Base-by-base conservation (phyloP, 37 sponge, comb jelly and placozoan species). In the Cladorhizidae sp. region DNA sequence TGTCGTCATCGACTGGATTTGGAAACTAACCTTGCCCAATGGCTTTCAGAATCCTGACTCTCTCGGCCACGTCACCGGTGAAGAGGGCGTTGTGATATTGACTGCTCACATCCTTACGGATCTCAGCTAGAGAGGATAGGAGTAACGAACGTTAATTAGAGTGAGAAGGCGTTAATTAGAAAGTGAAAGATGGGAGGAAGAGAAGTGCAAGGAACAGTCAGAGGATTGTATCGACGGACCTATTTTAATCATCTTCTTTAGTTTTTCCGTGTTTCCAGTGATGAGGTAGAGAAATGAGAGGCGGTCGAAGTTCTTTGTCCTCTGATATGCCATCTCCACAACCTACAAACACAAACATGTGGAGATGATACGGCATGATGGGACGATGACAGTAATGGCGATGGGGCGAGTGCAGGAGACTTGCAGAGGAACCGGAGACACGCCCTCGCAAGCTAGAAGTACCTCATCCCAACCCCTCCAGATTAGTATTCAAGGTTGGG, bases 301-400 rank as follows among this genome's bases (percentile, higher is more conserved):
- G 21, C 89, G 76, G 40, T 94, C 93, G 79, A 98, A 98, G 70
- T 96, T 96, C 90, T 98, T 95, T 23, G 99, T 98, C 23, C 99
- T 77, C 70, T 98, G 99, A 63, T 98, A 98, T 35, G 95, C 92
- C 89, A 98, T 96, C 75, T 98, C 99, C 23, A 98, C 99, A 33
- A 98, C 89, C 95, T 95, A 73, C 55, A 72, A 9, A 26, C 40
- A 62, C 26, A 58, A 9, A 58, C 59, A 58, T 12, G 15, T 54
- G 56, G 14, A 18, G 14, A n/a, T n/a, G n/a, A n/a, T n/a, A n/a
- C n/a, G n/a, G n/a, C n/a, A n/a, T n/a, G n/a, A n/a, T n/a, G n/a
- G n/a, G n/a, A 54, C 55, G 17, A 54, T 20, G 55, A 54, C 55
- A n/a, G n/a, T n/a, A n/a, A n/a, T n/a, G n/a, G n/a, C n/a, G n/a